These are phyloP conservation scores for Meghimatium bilineatum DNA, from an alignment of 2,888 invertebrate species.

Conservation along the genomic window DNA sequence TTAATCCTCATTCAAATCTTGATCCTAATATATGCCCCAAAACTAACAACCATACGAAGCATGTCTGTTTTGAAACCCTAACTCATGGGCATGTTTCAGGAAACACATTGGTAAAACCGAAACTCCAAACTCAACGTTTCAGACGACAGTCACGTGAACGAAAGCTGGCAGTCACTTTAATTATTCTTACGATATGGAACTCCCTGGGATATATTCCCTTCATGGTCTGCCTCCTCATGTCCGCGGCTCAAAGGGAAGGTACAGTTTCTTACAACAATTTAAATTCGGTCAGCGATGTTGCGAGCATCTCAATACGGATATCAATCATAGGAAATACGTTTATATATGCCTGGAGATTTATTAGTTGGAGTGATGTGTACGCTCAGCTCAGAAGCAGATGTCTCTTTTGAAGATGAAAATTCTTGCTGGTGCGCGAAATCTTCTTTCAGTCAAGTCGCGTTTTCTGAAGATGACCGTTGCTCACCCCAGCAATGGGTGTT, in stretches of 20 bases:
- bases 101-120: not conserved
- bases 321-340: constrained; percentile 27
- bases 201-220: constrained; percentile 15
- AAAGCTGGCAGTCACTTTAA: not conserved
- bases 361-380: not conserved
- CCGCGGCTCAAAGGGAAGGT: not conserved
- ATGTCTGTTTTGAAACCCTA: not conserved
- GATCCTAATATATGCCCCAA: too few relatives aligned
- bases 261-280: not conserved
- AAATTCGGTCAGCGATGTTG: not conserved
- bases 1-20: too few relatives aligned
- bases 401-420: not conserved
- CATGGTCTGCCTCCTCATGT: not conserved
- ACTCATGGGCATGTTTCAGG: not conserved
- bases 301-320: not conserved
- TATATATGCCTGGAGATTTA: constrained; percentile 29
- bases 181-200: constrained; percentile 23
- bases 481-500: too few relatives aligned
- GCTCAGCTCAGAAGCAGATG: not conserved
- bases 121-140: not conserved
- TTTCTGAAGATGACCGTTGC: too few relatives aligned
- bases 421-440: too few relatives aligned
- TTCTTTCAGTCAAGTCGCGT: too few relatives aligned
- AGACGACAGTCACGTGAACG: not conserved
- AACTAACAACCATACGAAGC: not conserved